Conservation (phyloP, 1,140 invertebrate genomes). For the Drosophila obscura region DNA sequence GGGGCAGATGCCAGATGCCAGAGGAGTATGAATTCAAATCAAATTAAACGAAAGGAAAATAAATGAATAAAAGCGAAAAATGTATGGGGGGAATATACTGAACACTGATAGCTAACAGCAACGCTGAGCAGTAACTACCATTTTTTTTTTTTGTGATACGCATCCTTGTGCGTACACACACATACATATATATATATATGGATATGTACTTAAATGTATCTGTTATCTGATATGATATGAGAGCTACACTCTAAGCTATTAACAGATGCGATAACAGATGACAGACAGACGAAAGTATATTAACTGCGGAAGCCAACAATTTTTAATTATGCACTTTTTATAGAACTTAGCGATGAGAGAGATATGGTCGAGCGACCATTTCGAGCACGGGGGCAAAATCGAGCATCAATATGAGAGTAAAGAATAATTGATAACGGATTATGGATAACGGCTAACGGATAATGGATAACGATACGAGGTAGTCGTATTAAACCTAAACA, state of each 20-base stretch:
- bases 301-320: conserved; percentile 65
- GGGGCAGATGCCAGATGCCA: not conserved
- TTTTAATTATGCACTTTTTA: conserved; percentile 80
- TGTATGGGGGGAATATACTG: not conserved
- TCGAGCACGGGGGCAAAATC: too few species aligned
- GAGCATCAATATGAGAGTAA: too few species aligned
- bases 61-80: conserved; percentile 20
- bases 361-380: not conserved
- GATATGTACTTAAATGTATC: conserved; percentile 25
- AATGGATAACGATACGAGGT: conserved; percentile 2
- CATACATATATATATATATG: conserved; percentile 23
- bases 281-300: conserved; percentile 3
- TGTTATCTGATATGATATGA: conserved; percentile 44
- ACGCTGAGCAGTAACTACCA: conserved; percentile 36
- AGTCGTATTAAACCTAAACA: conserved; percentile 29
- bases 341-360: conserved; percentile 53
- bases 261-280: conserved; percentile 31
- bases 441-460: not conserved
- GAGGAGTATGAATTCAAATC: conserved; percentile 22
- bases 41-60: conserved; percentile 39
- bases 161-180: conserved; percentile 7
- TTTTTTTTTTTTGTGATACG: conserved; percentile 31
- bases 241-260: conserved; percentile 47
- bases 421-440: not conserved
- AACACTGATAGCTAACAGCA: conserved; percentile 13